Percentiles rank a stretch among this genome's conserved stretches.
These are phyloP conservation scores for Drosophila willistoni DNA, from an alignment of 1,140 invertebrate genomes.

Conservation along the genomic window DNA sequence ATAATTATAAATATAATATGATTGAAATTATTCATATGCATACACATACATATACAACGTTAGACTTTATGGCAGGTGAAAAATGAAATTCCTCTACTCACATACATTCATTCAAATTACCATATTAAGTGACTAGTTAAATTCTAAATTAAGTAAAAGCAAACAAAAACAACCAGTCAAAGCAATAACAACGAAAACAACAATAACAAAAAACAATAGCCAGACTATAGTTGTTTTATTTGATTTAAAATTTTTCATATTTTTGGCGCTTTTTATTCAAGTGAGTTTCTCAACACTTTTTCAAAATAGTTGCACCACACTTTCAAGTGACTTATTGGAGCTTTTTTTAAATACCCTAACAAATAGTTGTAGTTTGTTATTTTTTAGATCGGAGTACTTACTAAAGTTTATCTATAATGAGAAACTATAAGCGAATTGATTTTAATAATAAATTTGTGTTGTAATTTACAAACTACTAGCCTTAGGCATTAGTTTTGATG, in stretches of 20 bases:
- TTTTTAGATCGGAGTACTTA: background rate
- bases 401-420: background rate
- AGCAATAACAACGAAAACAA: conserved; percentile 10
- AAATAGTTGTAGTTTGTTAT: conserved; percentile 1
- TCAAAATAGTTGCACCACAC: background rate
- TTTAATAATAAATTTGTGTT: too few relatives aligned
- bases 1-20: conserved; percentile 72
- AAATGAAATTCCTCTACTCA: conserved; percentile 49
- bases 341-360: conserved; percentile 8
- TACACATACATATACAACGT: conserved; percentile 22
- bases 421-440: too few relatives aligned
- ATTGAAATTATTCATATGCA: conserved; percentile 56
- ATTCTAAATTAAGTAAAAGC: conserved; percentile 43
- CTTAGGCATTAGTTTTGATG: too few relatives aligned
- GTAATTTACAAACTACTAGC: too few relatives aligned
- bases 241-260: background rate
- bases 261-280: background rate
- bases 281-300: conserved; percentile 1
- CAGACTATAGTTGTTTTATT: background rate
- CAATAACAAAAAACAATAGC: background rate
- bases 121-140: conserved; percentile 63
- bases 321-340: background rate
- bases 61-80: conserved; percentile 55
- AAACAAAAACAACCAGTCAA: conserved; percentile 26
- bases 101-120: conserved; percentile 47